Evolutionary conservation across 2,113 vertebrate species (phyloP).

Genomic region (Thomomys bottae): DNA sequence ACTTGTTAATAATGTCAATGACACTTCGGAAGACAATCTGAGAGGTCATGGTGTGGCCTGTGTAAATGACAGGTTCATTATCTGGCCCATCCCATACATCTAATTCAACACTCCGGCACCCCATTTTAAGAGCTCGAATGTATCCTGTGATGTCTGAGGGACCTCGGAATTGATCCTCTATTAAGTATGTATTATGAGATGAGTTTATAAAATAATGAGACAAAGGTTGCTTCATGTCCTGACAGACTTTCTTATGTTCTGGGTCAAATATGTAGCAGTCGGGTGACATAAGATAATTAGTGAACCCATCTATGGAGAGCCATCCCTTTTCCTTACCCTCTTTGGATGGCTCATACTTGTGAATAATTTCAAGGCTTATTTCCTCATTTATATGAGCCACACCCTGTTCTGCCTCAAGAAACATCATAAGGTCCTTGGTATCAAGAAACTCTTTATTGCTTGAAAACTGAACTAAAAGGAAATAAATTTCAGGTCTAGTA

Average conservation of each 20-base stretch:
- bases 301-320: conserved; percentile 98
- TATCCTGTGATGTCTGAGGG: conserved; percentile 99
- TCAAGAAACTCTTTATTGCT: conserved; percentile 99
- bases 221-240: conserved; percentile 97
- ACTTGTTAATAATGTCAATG: conserved; percentile 96
- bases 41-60: conserved; percentile 97
- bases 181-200: conserved; percentile 98
- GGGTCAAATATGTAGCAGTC: conserved; percentile 99
- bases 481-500: conserved; percentile 98
- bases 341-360: conserved; percentile 94
- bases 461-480: conserved; percentile 98
- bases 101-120: conserved; percentile 95
- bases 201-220: conserved; percentile 99
- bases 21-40: conserved; percentile 97
- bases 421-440: conserved; percentile 98
- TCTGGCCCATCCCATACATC: conserved; percentile 99
- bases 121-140: conserved; percentile 98
- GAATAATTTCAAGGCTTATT: conserved; percentile 95
- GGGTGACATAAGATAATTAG: conserved; percentile 96
- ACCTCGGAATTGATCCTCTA: conserved; percentile 98
- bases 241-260: conserved; percentile 96
- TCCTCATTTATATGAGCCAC: conserved; percentile 97
- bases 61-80: conserved; percentile 97
- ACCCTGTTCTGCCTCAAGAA: conserved; percentile 98
- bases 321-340: conserved; percentile 94